phyloP scores from a whole-genome alignment of 2,113 vertebrate genomes.

The Scomber colias region DNA sequence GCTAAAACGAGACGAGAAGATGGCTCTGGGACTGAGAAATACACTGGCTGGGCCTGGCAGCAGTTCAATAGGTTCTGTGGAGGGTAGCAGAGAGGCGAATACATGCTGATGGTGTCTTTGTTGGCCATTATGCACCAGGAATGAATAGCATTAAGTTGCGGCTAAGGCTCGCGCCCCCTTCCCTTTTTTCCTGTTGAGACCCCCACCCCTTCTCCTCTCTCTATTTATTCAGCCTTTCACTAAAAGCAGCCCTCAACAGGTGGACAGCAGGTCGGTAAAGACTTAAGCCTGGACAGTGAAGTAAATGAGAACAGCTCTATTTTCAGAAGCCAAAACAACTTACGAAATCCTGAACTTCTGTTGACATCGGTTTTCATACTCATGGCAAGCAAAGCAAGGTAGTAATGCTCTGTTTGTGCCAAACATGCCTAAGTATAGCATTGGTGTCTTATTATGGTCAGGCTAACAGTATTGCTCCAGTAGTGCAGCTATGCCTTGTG shows the following conservation, averaged over 20 bases:
- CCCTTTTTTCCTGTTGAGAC: constrained; percentile 35
- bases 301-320: constrained; percentile 34
- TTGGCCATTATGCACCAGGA: constrained; percentile 65
- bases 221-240: constrained; percentile 54
- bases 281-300: constrained; percentile 7
- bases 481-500: constrained; percentile 62
- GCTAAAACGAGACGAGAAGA: constrained; percentile 48
- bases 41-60: constrained; percentile 51
- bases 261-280: constrained; percentile 49
- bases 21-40: constrained; percentile 50
- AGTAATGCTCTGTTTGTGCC: constrained; percentile 72
- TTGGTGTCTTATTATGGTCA: constrained; percentile 81
- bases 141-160: constrained; percentile 72
- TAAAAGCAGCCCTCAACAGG: constrained; percentile 64
- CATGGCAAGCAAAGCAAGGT: constrained; percentile 59
- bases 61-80: constrained; percentile 56
- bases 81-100: constrained; percentile 53
- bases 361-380: constrained; percentile 58
- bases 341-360: constrained; percentile 57
- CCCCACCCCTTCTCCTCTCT: constrained; percentile 24
- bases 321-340: constrained; percentile 51
- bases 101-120: constrained; percentile 76
- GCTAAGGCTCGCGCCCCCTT: constrained; percentile 31
- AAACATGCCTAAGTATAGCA: constrained; percentile 75
- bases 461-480: constrained; percentile 52